Conservation (phyloP, 2,113 vertebrate species). For the Perca fluviatilis region DNA sequence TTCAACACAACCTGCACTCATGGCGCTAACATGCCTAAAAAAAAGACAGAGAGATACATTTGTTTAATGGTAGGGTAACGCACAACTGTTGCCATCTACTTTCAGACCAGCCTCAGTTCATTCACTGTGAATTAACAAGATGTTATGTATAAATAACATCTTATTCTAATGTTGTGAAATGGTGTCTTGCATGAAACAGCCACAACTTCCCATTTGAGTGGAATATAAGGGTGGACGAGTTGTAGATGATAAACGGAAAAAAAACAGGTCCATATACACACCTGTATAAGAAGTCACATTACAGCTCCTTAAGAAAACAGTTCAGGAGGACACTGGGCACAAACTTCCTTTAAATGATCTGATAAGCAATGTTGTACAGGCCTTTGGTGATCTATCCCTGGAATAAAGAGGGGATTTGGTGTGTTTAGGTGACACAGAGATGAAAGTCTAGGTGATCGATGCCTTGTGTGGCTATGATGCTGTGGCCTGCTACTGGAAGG, state of each 20-base stretch:
- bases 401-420: slow-evolving; percentile 8
- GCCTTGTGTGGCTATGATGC: slow-evolving; percentile 21
- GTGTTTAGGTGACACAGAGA: slow-evolving; percentile 23
- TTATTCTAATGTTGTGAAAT: neutral
- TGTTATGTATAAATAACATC: neutral
- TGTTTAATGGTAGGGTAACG: neutral
- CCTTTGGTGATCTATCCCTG: neutral
- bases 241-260: neutral
- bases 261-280: neutral
- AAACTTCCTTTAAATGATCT: slow-evolving; percentile 18
- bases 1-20: slow-evolving; percentile 61
- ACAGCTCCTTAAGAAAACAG: slow-evolving; percentile 1
- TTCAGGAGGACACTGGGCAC: slow-evolving; percentile 42
- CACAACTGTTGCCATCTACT: neutral
- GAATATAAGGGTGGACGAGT: neutral
- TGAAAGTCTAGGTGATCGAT: slow-evolving; percentile 4
- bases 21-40: slow-evolving; percentile 45
- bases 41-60: slow-evolving; percentile 19
- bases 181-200: neutral
- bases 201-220: neutral
- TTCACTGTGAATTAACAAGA: neutral
- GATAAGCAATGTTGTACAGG: neutral
- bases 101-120: neutral
- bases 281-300: neutral
- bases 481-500: slow-evolving; percentile 41